These are phyloP conservation scores for Drosophila phalerata DNA, from an alignment of 2,888 invertebrate genomes.

Conservation along the genomic window DNA sequence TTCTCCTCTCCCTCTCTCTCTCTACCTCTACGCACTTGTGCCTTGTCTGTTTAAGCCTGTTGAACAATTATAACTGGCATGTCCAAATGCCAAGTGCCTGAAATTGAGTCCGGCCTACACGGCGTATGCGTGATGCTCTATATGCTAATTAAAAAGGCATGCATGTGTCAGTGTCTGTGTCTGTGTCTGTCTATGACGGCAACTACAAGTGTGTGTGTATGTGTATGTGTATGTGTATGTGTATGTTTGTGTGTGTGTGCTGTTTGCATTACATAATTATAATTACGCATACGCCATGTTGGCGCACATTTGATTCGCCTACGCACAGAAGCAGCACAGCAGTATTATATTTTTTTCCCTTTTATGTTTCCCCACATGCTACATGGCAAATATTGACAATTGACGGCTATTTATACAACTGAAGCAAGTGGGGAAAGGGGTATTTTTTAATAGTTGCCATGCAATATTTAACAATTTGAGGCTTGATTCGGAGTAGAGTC, in stretches of 20 bases:
- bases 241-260: slow-evolving; percentile 49
- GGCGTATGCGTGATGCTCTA: slow-evolving; percentile 75
- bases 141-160: slow-evolving; percentile 76
- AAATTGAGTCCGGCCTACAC: slow-evolving; percentile 75
- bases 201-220: slow-evolving; percentile 6
- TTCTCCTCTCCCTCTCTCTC: not conserved
- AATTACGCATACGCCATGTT: slow-evolving; percentile 80
- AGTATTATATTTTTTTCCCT: not conserved
- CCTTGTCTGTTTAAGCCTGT: slow-evolving; percentile 77
- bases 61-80: slow-evolving; percentile 78
- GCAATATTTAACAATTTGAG: slow-evolving; percentile 60
- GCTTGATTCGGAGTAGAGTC: not conserved
- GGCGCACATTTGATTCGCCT: slow-evolving; percentile 66
- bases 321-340: slow-evolving; percentile 16
- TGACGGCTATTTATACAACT: slow-evolving; percentile 19
- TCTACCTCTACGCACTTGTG: slow-evolving; percentile 29
- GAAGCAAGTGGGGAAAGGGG: not conserved
- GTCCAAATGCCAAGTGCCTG: slow-evolving; percentile 81
- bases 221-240: slow-evolving; percentile 13
- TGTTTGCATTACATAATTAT: slow-evolving; percentile 80
- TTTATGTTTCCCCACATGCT: slow-evolving; percentile 15
- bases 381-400: slow-evolving; percentile 65
- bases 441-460: slow-evolving; percentile 54
- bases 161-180: slow-evolving; percentile 35
- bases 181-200: slow-evolving; percentile 5